phyloP scores from a whole-genome alignment of 2,113 vertebrate genomes.

The Xiphias gladius region DNA sequence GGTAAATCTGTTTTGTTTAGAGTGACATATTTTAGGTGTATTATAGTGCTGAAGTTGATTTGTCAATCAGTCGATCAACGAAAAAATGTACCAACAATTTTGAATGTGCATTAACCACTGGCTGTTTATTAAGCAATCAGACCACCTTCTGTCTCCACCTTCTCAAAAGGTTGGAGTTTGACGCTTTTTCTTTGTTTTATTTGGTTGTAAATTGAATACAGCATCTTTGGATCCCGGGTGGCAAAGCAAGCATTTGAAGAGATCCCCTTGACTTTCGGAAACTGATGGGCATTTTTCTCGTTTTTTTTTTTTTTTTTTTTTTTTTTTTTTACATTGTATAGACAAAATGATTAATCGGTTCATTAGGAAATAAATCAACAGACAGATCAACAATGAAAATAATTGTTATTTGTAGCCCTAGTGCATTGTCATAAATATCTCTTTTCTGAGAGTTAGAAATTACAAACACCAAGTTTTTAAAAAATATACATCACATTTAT shows the following conservation, averaged over 20 bases:
- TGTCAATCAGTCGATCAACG: background rate
- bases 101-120: background rate
- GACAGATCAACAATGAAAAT: background rate
- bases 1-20: background rate
- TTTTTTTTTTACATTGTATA: background rate
- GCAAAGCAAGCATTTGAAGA: too few species aligned
- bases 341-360: background rate
- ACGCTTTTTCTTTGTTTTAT: background rate
- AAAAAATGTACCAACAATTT: background rate
- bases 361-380: background rate
- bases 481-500: slow-evolving; percentile 91
- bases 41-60: background rate
- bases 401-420: background rate
- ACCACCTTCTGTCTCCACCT: background rate
- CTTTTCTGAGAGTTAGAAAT: slow-evolving; percentile 44
- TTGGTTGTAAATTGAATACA: background rate
- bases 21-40: background rate
- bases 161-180: background rate
- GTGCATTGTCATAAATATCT: background rate
- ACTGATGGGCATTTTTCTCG: too few species aligned
- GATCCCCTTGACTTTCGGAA: too few species aligned
- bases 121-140: background rate
- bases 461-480: slow-evolving; percentile 68
- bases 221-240: background rate
- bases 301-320: background rate